phyloP scores from a whole-genome alignment of 1,140 invertebrate genomes.

The Thalassaphorura encarpata region DNA sequence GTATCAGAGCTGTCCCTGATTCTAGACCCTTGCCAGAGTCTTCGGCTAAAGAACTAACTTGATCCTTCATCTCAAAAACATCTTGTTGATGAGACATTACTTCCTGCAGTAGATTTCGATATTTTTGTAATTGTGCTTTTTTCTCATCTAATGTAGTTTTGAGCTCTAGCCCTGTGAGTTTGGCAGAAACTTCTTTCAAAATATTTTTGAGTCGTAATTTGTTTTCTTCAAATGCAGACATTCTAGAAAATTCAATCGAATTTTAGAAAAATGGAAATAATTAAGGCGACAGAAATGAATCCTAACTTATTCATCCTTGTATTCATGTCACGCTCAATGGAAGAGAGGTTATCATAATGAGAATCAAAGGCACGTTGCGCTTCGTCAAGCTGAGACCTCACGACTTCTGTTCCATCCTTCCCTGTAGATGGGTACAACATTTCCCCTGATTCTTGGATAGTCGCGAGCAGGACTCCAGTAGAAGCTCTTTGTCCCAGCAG shows the following conservation, averaged over 20 bases:
- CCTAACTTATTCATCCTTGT: constrained; percentile 50
- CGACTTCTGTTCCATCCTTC: constrained; percentile 72
- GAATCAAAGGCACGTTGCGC: constrained; percentile 68
- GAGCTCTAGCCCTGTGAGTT: constrained; percentile 49
- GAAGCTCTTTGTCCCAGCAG: constrained; percentile 69
- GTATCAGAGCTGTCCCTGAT: constrained; percentile 39
- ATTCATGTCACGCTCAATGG: constrained; percentile 61
- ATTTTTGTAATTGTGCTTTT: constrained; percentile 68
- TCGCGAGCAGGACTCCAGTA: constrained; percentile 55
- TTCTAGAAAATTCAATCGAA: background rate
- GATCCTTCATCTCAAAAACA: constrained; percentile 67
- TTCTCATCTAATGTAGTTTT: constrained; percentile 88
- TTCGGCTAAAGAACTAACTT: constrained; percentile 61
- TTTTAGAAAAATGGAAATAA: background rate
- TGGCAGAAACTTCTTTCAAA: background rate
- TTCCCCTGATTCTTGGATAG: constrained; percentile 75
- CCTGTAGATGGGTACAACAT: constrained; percentile 77
- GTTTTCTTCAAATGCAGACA: background rate
- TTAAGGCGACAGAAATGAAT: background rate
- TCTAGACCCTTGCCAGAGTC: constrained; percentile 51
- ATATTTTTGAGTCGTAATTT: background rate
- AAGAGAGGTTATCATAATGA: constrained; percentile 68
- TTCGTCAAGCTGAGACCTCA: constrained; percentile 70
- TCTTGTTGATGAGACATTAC: constrained; percentile 77
- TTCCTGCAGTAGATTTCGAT: constrained; percentile 72